Evolutionary conservation across 2,113 vertebrate species (phyloP), one percentile per base, ranked within the genome.

Genomic region (Mirza zaza): DNA sequence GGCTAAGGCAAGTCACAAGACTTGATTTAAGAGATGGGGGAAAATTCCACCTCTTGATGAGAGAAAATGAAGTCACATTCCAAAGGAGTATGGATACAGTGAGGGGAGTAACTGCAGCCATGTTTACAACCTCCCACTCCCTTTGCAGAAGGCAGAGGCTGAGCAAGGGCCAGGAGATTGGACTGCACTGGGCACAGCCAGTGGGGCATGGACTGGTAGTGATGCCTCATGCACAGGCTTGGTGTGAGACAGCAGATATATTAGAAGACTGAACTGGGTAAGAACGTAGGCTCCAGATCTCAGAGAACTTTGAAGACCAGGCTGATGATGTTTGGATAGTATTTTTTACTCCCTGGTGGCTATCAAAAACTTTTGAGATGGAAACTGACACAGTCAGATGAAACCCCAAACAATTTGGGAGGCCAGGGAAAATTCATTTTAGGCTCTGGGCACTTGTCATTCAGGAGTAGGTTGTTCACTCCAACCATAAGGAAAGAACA

Each of bases 31-130:
- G 34, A 2, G 15, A 11, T 75, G 7, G 10, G 17, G 39, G 57
- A 39, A 59, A 81, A 79, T 1, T 11, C 52, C 36, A 76, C 59
- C 63, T 57, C 63, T 85, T 50, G 48, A 50, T 27, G 34, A 70
- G 81, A 90, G 50, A 50, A 68, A 95, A 91, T 76, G 29, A 50
- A 87, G 10, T 61, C 91, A 48, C 14, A 42, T 86, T 70, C 23
- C 25, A 67, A 59, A 80, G 36, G 10, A 18, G 9, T 14, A 8
- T 61, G 63, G n/a, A 8, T 45, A 20, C 3, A 68, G 29, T 18
- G 21, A 52, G 29, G 76, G 27, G 63, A 79, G n/a, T 23, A 57
- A 42, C 3, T 57, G 7, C 0, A 2, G 50, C n/a, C 61, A 11
- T 57, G 29, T 67, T 92, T 92, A 45, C 25, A 20, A 23, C 34